These are phyloP conservation scores for Agrochola litura DNA, from an alignment of 2,888 invertebrate species.

Conservation along the genomic window DNA sequence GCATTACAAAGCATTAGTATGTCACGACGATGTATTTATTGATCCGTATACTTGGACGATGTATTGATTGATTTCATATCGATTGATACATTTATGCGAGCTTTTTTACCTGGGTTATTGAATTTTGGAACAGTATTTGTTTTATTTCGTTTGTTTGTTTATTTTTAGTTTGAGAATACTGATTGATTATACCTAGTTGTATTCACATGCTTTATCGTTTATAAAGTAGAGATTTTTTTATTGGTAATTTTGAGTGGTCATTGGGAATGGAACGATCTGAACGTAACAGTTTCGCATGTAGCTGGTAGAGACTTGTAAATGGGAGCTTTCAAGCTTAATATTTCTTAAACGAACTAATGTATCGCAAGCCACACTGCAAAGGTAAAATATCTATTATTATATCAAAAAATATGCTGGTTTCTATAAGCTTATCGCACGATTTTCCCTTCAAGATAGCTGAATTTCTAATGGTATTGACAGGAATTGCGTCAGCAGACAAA, in stretches of 20 bases:
- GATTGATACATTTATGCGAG: constrained; percentile 4
- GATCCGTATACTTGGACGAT: constrained; percentile 22
- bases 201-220: not conserved
- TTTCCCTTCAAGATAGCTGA: not conserved
- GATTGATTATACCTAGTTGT: not conserved
- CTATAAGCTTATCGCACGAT: not conserved
- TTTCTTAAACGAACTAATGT: not conserved
- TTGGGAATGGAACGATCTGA: not conserved
- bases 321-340: not conserved
- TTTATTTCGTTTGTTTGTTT: constrained; percentile 2
- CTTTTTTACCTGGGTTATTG: not conserved
- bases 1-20: constrained; percentile 56
- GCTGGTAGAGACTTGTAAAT: not conserved
- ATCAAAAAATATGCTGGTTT: constrained; percentile 5
- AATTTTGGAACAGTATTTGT: constrained; percentile 10
- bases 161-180: not conserved
- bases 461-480: not conserved
- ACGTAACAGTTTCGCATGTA: not conserved
- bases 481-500: constrained; percentile 11
- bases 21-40: constrained; percentile 32
- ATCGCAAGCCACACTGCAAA: not conserved
- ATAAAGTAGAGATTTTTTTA: not conserved
- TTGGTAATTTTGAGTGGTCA: not conserved
- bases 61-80: constrained; percentile 19
- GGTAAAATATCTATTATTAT: too few relatives aligned